Conservation (phyloP, 2,797 vertebrate genomes). For the Echeneis naucrates region DNA sequence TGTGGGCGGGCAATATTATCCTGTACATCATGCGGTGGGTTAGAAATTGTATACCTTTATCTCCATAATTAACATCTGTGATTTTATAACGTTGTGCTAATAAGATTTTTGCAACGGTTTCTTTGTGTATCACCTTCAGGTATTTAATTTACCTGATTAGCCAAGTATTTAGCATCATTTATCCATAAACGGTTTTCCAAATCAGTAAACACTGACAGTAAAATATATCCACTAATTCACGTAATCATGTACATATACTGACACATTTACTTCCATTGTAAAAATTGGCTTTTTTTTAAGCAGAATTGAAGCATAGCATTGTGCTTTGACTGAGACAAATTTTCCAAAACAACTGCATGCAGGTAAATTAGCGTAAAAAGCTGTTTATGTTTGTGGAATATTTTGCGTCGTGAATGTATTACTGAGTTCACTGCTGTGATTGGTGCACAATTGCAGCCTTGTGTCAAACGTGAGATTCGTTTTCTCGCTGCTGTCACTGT, state of each 20-base stretch:
- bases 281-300: background rate
- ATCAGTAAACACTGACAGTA: background rate
- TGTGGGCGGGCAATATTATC: conserved; percentile 7
- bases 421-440: background rate
- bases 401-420: background rate
- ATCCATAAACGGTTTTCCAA: background rate
- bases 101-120: background rate
- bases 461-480: conserved; percentile 21
- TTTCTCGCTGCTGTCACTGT: conserved; percentile 38
- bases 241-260: background rate
- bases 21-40: background rate
- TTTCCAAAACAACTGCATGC: background rate
- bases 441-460: conserved; percentile 19
- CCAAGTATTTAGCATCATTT: background rate
- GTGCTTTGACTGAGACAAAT: background rate
- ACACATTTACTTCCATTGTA: background rate
- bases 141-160: background rate
- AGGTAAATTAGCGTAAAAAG: background rate
- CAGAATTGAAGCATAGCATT: background rate
- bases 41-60: background rate
- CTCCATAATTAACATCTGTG: background rate
- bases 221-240: background rate
- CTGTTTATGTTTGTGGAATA: background rate
- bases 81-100: background rate
- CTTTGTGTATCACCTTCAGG: background rate